Conservation (phyloP, 2,113 vertebrate genomes). For the Shinisaurus crocodilurus region DNA sequence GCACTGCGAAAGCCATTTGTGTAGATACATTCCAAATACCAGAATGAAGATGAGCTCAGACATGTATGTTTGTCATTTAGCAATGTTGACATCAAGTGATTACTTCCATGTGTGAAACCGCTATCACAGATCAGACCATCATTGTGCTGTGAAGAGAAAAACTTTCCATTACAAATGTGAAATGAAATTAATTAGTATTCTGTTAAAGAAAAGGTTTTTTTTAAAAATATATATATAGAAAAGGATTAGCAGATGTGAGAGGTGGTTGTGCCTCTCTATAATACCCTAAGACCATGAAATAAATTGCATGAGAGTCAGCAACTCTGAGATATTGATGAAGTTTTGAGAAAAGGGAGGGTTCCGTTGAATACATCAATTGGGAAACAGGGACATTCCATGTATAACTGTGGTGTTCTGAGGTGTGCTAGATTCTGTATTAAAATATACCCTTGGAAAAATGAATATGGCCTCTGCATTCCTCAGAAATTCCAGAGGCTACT, state of each 20-base stretch:
- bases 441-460: conserved; percentile 20
- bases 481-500: conserved; percentile 12
- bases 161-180: not conserved
- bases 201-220: not conserved
- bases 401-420: not conserved
- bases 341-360: conserved; percentile 7
- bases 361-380: not conserved
- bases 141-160: not conserved
- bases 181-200: not conserved
- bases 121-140: not conserved
- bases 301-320: not conserved
- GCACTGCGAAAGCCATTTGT: not conserved
- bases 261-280: no score
- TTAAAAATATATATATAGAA: no score
- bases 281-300: no score
- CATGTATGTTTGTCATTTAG: not conserved
- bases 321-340: not conserved
- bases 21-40: not conserved
- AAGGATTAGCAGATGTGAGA: not conserved
- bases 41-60: not conserved
- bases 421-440: conserved; percentile 15
- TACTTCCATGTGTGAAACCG: not conserved
- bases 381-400: conserved; percentile 15
- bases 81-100: not conserved
- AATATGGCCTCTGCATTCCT: conserved; percentile 11